Conservation (phyloP, 2,113 vertebrate species). For the Serilophus lunatus region DNA sequence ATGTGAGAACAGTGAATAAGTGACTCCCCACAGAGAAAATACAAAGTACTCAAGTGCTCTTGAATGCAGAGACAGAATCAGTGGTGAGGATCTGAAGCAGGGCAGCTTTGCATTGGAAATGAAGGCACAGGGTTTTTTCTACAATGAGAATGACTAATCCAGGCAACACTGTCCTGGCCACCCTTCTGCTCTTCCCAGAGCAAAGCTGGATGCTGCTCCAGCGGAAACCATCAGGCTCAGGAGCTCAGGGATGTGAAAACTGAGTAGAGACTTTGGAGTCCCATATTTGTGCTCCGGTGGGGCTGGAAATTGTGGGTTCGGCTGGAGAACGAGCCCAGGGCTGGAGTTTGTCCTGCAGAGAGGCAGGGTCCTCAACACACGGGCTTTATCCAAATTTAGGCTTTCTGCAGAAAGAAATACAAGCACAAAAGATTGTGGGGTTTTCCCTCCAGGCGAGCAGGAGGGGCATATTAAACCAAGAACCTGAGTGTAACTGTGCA, state of each 20-base stretch:
- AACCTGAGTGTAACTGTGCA: not conserved
- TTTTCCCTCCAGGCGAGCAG: not conserved
- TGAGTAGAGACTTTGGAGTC: not conserved
- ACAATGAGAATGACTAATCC: not conserved
- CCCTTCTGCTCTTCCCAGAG: not conserved
- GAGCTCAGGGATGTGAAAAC: not conserved
- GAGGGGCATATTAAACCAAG: not conserved
- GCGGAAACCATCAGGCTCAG: not conserved
- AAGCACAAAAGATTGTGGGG: rapidly evolving
- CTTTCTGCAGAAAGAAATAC: not conserved
- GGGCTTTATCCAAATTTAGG: not conserved
- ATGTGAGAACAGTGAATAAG: not conserved
- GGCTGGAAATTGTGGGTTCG: not conserved
- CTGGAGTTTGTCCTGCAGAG: not conserved
- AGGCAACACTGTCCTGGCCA: not conserved
- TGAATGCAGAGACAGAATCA: not conserved
- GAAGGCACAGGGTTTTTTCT: not conserved
- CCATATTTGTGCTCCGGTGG: rapidly evolving
- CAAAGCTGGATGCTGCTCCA: not conserved
- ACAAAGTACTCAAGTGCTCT: not conserved
- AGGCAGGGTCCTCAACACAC: not conserved
- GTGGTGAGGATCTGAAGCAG: not conserved
- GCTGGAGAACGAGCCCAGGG: not conserved
- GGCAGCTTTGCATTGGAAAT: not conserved
- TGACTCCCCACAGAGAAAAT: not conserved